phyloP scores from a whole-genome alignment of 2,797 vertebrate species.

The Eulemur coronatus region DNA sequence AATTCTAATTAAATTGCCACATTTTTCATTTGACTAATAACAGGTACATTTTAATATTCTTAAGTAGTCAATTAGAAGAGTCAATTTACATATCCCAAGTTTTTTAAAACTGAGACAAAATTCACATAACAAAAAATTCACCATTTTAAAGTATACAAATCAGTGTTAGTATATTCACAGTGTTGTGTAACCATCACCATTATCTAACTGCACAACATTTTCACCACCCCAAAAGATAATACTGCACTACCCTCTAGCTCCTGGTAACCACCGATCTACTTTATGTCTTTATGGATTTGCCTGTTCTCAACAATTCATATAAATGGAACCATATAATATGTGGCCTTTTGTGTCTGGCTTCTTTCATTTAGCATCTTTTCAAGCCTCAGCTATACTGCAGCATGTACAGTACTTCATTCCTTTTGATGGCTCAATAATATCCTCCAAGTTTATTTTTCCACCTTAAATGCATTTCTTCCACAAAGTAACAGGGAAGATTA shows the following conservation, averaged over 20 bases:
- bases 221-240: neutral
- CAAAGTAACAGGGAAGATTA: neutral
- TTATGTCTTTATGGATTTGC: neutral
- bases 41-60: neutral
- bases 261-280: neutral
- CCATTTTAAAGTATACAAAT: neutral
- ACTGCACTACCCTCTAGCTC: neutral
- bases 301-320: neutral
- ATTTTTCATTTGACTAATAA: neutral
- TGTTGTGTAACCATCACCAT: neutral
- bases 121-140: neutral
- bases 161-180: neutral
- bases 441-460: neutral
- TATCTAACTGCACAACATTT: neutral
- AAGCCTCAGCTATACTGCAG: neutral
- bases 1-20: conserved; percentile 25
- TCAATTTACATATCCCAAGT: neutral
- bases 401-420: neutral
- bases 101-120: neutral
- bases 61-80: neutral
- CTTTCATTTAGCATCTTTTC: neutral
- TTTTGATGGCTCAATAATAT: neutral
- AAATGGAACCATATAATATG: neutral
- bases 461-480: neutral
- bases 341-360: neutral